Percentiles rank a stretch among this genome's conserved stretches.
Evolutionary conservation across 2,113 vertebrate genomes (phyloP).

Genomic region (Athene noctua): DNA sequence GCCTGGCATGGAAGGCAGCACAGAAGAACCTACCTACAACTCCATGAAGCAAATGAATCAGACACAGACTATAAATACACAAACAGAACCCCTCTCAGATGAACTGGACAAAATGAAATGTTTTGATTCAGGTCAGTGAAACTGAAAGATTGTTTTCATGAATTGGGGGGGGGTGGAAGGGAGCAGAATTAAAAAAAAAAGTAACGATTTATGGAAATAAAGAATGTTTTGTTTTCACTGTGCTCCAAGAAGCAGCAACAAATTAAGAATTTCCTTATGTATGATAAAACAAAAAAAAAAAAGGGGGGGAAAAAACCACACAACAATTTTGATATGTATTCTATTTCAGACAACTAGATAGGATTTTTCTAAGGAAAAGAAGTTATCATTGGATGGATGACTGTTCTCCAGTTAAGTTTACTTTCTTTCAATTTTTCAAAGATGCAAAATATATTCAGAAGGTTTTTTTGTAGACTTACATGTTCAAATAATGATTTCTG

Average conservation of each 20-base stretch:
- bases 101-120: not conserved
- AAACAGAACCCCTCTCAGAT: not conserved
- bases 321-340: not conserved
- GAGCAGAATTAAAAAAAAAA: not conserved
- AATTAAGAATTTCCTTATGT: not conserved
- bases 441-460: not conserved
- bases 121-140: not conserved
- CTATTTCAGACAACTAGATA: not conserved
- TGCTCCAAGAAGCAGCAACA: not conserved
- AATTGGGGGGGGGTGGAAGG: rapidly evolving
- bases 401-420: not conserved
- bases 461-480: not conserved
- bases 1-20: not conserved
- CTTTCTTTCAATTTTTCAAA: not conserved
- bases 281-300: not conserved
- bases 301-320: rapidly evolving
- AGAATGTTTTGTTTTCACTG: not conserved
- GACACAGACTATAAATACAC: not conserved
- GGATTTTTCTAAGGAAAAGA: not conserved
- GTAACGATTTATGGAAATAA: not conserved
- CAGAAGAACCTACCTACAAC: not conserved
- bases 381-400: not conserved
- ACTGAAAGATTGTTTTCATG: not conserved
- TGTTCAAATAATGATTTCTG: not conserved
- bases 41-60: not conserved